Evolutionary conservation across 2,888 invertebrate species (phyloP), one percentile per base, ranked within the genome.

Genomic region (Pterobdella sp.): DNA sequence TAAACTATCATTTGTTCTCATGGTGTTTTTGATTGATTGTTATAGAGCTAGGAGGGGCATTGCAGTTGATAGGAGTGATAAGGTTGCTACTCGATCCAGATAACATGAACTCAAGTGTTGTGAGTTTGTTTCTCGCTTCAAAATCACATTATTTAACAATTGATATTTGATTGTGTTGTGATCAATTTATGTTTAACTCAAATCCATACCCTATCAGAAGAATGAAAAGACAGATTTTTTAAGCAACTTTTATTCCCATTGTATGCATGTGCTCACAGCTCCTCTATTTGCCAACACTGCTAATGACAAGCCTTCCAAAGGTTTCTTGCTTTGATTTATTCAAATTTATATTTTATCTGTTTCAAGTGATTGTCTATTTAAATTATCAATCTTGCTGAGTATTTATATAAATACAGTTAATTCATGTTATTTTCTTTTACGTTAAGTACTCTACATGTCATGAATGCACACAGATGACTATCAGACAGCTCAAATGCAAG

Each of bases 171-270:
- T 22, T 42, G 22, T 42, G 10, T 42, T 42, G 67, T 31, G 32
- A 32, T 67, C 18, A 34, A 67, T 18, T 26, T 67, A 10, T 10
- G 14, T 67, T 26, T 35, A 31, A 10, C 7, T 18, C n/a, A 67
- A 10, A 10, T 31, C 66, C 3, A 18, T 32, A 0, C 1, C 31
- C 0, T 36, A 83, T 26, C 80, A 86, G 84, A 94, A 94, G 85
- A 92, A 93, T 74, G 97, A 98, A 86, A 96, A 96, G 85, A 92
- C 93, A 29, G 97, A 98, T 84, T 99, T 99, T 85, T 88, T 99
- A 73, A 92, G 92, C 84, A 94, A 95, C 85, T 99, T 98, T 86
- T 99, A 99, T 86, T 95, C 94, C 85, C 92, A 94, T 85, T 94
- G 94, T 86, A 93, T 98, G 87, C 92, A 94, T 84, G 92, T 93